Base-by-base conservation (phyloP, 2,797 vertebrate genomes). In the Sebastes miniatus region DNA sequence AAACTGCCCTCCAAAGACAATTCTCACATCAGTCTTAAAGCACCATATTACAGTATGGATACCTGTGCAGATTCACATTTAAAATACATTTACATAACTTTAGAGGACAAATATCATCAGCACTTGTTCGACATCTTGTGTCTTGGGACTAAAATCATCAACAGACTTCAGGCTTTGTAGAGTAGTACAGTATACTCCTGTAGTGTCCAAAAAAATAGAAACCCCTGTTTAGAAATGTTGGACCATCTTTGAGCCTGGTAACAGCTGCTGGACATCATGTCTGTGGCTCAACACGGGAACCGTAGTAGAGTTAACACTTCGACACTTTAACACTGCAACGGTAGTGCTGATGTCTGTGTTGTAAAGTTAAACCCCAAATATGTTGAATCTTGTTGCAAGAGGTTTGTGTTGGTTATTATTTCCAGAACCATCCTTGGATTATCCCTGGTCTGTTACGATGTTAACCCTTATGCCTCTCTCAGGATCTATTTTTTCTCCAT, bases 71-170 rank as follows among this genome's bases (percentile, higher is more conserved):
- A 50, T 20, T 31, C 24, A 43, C 32, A 5, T 22, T 27, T 6
- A 22, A 43, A 75, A 29, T 3, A 29, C 1, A 11, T 16, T 14
- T n/a, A 13, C 20, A 18, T 11, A 1, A 29, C 6, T 73, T 36
- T 57, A 22, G 73, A 12, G 8, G 39, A 43, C 6, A 52, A 14
- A 11, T 6, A 13, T 62, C 31, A 74, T 20, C n/a, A 2, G 13
- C 13, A 4, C 18, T 22, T 50, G 5, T 18, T 7, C 16, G 0
- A 18, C 16, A 52, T 52, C 0, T 22, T 25, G 4, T 16, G 5
- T 22, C 22, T 61, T 9, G 10, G 34, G 22, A 25, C 22, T 12
- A 3, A 36, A 25, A 25, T 50, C 18, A 18, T 50, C 18, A 8
- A 9, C 47, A 27, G 36, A 2, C 29, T 29, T 29, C 6, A 29